These are phyloP conservation scores for Lycia hirtaria DNA, from an alignment of 2,888 invertebrate species.

Conservation along the genomic window DNA sequence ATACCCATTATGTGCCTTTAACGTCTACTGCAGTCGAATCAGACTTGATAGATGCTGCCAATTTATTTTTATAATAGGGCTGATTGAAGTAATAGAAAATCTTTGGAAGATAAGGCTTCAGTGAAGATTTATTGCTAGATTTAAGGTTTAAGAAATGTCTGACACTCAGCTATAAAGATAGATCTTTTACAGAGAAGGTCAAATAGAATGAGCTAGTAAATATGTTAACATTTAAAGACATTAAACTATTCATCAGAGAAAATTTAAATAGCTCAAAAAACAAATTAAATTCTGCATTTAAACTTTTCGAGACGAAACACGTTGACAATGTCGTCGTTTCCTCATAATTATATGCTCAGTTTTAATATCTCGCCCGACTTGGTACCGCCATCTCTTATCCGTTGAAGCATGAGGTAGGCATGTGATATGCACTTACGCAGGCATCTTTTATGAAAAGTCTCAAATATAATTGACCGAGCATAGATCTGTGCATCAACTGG, in stretches of 20 bases:
- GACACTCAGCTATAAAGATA: background rate
- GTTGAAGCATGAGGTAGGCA: slow-evolving; percentile 6
- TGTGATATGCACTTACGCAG: slow-evolving; percentile 13
- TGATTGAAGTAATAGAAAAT: slow-evolving; percentile 26
- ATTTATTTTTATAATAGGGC: slow-evolving; percentile 29
- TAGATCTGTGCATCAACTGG: no score
- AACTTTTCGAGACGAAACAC: background rate
- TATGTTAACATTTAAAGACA: background rate
- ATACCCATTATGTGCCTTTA: slow-evolving; percentile 23
- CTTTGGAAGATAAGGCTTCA: slow-evolving; percentile 7
- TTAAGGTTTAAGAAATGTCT: slow-evolving; percentile 3
- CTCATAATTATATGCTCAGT: slow-evolving; percentile 23
- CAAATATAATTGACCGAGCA: no score
- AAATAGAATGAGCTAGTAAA: background rate
- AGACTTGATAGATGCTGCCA: slow-evolving; percentile 25
- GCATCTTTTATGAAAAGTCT: background rate
- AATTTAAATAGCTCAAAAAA: background rate
- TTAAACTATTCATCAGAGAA: background rate
- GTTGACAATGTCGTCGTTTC: background rate
- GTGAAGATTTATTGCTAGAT: slow-evolving; percentile 12
- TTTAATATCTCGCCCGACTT: slow-evolving; percentile 26
- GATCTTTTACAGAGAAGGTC: background rate
- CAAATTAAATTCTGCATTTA: no score
- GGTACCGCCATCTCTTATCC: background rate
- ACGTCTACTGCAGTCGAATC: slow-evolving; percentile 20